Conservation (phyloP, 2,113 vertebrate genomes). For the Rhinichthys klamathensis region DNA sequence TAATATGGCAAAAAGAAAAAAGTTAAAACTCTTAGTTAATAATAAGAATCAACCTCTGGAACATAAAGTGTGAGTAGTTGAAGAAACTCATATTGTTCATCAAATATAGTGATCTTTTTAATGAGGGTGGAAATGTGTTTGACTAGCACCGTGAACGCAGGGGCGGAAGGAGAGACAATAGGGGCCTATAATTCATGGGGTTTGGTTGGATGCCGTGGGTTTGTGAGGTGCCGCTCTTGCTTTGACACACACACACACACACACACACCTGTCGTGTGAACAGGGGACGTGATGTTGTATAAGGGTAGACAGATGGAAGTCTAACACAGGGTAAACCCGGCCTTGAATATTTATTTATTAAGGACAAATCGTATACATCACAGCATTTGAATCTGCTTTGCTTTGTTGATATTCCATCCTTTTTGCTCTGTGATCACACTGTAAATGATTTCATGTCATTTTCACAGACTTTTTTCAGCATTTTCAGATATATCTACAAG, state of each 20-base stretch:
- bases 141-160: slow-evolving; percentile 56
- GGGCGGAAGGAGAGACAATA: slow-evolving; percentile 44
- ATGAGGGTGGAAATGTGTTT: background rate
- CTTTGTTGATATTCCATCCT: background rate
- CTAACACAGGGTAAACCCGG: slow-evolving; percentile 62
- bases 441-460: background rate
- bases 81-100: background rate
- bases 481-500: background rate
- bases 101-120: slow-evolving; percentile 7
- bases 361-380: background rate
- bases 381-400: background rate
- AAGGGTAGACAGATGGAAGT: slow-evolving; percentile 65
- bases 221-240: slow-evolving; percentile 36
- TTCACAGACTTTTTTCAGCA: background rate
- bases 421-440: background rate
- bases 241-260: slow-evolving; percentile 20
- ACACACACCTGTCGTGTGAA: slow-evolving; percentile 49
- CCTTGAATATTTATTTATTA: slow-evolving; percentile 51
- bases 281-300: slow-evolving; percentile 44
- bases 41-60: background rate
- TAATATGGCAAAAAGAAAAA: background rate
- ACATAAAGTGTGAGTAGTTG: background rate
- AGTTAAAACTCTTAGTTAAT: background rate
- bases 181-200: slow-evolving; percentile 42
- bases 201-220: slow-evolving; percentile 25